Evolutionary conservation across 2,113 vertebrate genomes (phyloP), one percentile per base, ranked within the genome.

Genomic region (Myiagra hebetior): DNA sequence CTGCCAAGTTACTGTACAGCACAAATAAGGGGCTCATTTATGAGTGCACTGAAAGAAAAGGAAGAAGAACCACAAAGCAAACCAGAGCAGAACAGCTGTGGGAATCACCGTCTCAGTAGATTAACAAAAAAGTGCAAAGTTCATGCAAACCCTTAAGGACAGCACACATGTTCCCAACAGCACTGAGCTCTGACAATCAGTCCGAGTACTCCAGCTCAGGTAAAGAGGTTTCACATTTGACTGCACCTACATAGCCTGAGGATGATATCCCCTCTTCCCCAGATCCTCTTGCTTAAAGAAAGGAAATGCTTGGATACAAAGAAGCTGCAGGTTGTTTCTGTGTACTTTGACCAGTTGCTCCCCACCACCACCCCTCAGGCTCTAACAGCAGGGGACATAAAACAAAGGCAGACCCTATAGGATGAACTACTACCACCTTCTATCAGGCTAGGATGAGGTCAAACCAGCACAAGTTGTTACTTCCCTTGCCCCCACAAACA

Each of bases 151-250:
- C 24, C 44, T 50, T 1, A 3, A 75, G 50, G 59, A 47, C 7
- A 46, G 39, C 13, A 37, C 11, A 24, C 1, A 0, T 8, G 21
- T 2, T 56, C 33, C 35, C 0, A 3, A 47, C 27, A 47, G 30
- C 85, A 41, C 37, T 0, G 1, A 79, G 57, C 35, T 64, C 67
- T 31, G 49, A 68, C 68, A 74, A n/a, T 23, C 50, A 62, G 33
- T 18, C 21, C 42, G 5, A 15, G 5, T 5, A 19, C 8, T 30
- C 15, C 22, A 47, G 28, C n/a, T 56, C 47, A 42, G 19, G 49
- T 19, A 64, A 63, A 80, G 26, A 62, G 11, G 17, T 12, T 7
- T 62, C n/a, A 57, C 15, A 13, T 65, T 15, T 44, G 8, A 86
- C 47, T 15, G 14, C 10, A 39, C 8, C 21, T 44, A 19, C 33